Evolutionary conservation across 2,888 invertebrate genomes (phyloP), one percentile per base, ranked within the genome.

Genomic region (Hypercompe scribonia): DNA sequence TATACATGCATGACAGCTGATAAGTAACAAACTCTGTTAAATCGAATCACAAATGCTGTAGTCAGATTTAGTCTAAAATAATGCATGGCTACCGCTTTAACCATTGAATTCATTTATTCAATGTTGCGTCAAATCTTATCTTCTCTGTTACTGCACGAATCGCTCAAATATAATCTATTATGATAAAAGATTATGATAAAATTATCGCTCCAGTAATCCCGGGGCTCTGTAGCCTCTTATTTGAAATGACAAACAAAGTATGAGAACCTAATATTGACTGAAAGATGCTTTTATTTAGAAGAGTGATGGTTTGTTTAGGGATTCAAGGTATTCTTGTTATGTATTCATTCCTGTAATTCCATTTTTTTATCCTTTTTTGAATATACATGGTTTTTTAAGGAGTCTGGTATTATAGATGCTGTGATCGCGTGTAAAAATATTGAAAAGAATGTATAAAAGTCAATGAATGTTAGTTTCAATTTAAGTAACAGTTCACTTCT

Each of bases 1-100:
- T 46, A 28, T 70, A 68, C 36, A 70, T 70, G 67, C 74, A 81
- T 73, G 72, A 75, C 72, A 79, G n/a, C n/a, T n/a, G n/a, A n/a
- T n/a, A 36, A 79, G 78, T 76, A 73, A 78, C 76, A 78, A 76
- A 78, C 81, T 79, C 81, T 79, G 78, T 82, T 83, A 78, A 74
- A 81, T 83, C 73, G 74, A 79, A 74, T 65, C 74, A 75, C 39
- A 21, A 18, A 39, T 50, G 50, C 10, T 8, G 24, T 24, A 7
- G 1, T n/a, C 39, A 39, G 11, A 15, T 42, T 18, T 18, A 3
- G 36, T 61, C 50, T 50, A 11, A 4, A 24, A 34, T n/a, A 33
- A 70, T 24, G 10, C 50, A n/a, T 7, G 5, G 13, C 33, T 42
- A 33, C 3, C 33, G 18, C 24, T 24, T 21, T 67, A 0, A 24